These are phyloP conservation scores for Cotesia vestalis DNA, from an alignment of 1,140 invertebrate genomes.

Conservation along the genomic window DNA sequence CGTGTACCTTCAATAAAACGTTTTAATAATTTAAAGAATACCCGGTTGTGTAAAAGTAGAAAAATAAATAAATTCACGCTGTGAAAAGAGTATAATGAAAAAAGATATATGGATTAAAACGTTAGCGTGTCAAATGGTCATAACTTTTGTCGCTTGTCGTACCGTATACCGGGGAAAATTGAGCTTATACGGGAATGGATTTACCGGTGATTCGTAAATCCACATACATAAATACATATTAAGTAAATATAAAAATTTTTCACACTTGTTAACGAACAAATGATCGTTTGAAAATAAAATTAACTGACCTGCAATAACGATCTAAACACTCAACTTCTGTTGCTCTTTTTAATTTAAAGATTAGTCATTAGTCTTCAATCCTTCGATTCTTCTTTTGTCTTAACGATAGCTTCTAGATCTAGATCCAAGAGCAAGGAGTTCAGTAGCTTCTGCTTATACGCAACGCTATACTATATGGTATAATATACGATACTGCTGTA, in stretches of 20 bases:
- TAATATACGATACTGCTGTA: no score
- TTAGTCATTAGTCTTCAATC: no score
- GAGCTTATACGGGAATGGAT: conserved; percentile 24
- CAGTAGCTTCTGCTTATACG: background rate
- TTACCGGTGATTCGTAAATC: conserved; percentile 26
- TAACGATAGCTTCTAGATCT: no score
- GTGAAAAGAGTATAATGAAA: conserved; percentile 7
- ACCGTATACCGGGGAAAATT: conserved; percentile 32
- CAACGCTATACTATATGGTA: background rate
- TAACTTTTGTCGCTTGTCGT: conserved; percentile 44
- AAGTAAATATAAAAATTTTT: background rate
- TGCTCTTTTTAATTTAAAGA: no score
- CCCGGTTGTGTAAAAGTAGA: no score
- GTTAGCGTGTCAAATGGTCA: conserved; percentile 45
- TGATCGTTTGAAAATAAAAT: no score
- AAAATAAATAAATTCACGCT: background rate
- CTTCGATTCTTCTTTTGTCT: no score
- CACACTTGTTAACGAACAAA: no score
- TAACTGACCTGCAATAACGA: no score
- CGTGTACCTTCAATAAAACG: background rate
- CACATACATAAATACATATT: background rate
- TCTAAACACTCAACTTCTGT: no score
- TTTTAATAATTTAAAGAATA: no score
- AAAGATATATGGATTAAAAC: conserved; percentile 26
- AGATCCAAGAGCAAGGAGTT: no score